A percentile compares a stretch with the other conserved stretches of the same genome.
Evolutionary conservation across 1,140 invertebrate species (phyloP).

Genomic region (Euura saliciscinereae): DNA sequence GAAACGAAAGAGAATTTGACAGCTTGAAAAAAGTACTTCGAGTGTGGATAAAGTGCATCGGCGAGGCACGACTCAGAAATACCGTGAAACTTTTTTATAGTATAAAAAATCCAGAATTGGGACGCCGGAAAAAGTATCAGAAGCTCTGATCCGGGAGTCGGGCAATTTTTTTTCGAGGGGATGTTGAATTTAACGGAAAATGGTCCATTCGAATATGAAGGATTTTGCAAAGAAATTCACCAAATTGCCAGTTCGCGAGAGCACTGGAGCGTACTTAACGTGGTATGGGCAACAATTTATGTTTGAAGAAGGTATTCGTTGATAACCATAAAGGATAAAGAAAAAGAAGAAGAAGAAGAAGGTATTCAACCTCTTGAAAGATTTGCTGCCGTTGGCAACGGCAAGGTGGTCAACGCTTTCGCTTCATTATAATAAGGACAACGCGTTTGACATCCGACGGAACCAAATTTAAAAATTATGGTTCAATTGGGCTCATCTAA

Average conservation of each 20-base stretch:
- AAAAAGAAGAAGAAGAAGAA: no score
- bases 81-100: not conserved
- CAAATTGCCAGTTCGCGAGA: not conserved
- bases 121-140: not conserved
- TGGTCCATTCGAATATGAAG: not conserved
- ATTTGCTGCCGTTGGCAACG: no score
- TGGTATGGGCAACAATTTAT: not conserved
- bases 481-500: no score
- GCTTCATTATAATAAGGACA: no score
- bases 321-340: no score
- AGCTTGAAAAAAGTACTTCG: constrained; percentile 15
- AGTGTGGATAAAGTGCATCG: not conserved
- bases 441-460: no score
- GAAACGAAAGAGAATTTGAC: not conserved
- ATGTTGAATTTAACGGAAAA: not conserved
- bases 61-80: not conserved
- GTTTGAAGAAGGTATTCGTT: not conserved
- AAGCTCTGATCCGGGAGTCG: not conserved
- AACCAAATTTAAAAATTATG: no score
- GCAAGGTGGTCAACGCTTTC: no score
- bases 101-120: not conserved
- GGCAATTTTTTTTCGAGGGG: not conserved
- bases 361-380: no score
- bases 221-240: not conserved
- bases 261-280: not conserved